A percentile compares a stretch with the other conserved stretches of the same genome.
phyloP scores from a whole-genome alignment of 2,888 invertebrate genomes.

The Nineta flava region DNA sequence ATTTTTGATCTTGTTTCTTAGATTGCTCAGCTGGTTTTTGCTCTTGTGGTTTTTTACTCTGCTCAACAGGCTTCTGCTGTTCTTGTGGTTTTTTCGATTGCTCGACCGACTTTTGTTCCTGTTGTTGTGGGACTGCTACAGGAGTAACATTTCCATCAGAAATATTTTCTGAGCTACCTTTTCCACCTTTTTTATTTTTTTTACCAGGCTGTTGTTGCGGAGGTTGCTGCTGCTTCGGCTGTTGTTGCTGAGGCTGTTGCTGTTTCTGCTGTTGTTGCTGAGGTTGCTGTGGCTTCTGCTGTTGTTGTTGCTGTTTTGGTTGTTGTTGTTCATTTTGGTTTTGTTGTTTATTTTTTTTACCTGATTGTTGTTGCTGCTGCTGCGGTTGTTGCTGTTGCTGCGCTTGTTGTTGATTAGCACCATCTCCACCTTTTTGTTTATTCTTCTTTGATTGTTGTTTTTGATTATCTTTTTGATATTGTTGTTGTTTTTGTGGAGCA shows the following conservation, averaged over 20 bases:
- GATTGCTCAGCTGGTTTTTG: slow-evolving; percentile 7
- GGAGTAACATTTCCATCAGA: background rate
- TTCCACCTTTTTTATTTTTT: slow-evolving; percentile 5
- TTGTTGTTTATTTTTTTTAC: slow-evolving; percentile 1
- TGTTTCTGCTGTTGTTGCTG: background rate
- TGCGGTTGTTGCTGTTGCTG: background rate
- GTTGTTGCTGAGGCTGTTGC: background rate
- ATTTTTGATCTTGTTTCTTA: slow-evolving; percentile 4
- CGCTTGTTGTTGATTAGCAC: background rate
- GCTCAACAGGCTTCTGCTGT: slow-evolving; percentile 3
- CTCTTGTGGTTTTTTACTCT: background rate
- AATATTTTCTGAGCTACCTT: slow-evolving; percentile 4
- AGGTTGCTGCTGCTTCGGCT: background rate
- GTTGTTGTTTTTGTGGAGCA: background rate
- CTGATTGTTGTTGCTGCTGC: slow-evolving; percentile 6
- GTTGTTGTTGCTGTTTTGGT: background rate
- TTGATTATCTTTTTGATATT: background rate
- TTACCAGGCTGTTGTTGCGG: background rate
- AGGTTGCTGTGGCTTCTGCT: background rate
- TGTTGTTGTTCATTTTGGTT: background rate
- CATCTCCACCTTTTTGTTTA: background rate
- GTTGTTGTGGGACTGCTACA: background rate
- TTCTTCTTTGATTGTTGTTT: background rate
- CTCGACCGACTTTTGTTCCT: background rate
- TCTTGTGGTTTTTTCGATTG: background rate